Evolutionary conservation across 2,888 invertebrate species (phyloP).

Genomic region (Acheta domesticus): DNA sequence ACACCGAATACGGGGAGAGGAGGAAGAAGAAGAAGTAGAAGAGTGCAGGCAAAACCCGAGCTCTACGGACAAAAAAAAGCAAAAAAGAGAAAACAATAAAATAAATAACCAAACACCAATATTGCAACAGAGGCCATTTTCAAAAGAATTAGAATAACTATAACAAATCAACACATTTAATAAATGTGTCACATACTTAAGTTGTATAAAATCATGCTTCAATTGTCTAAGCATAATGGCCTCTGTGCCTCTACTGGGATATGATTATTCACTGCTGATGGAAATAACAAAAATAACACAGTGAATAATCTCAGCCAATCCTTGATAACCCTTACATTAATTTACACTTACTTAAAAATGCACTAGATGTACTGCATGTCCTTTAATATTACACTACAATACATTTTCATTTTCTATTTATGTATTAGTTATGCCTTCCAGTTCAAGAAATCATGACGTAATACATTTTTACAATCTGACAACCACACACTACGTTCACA

Average conservation of each 20-base stretch:
- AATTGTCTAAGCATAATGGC: neutral
- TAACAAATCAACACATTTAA: neutral
- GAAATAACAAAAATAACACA: neutral
- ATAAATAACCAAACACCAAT: constrained; percentile 24
- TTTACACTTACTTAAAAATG: no score
- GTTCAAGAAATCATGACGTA: no score
- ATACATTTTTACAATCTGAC: no score
- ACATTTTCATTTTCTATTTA: neutral
- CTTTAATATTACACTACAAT: no score
- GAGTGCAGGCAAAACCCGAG: constrained; percentile 36
- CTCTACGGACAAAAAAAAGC: constrained; percentile 35
- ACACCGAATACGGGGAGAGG: constrained; percentile 30
- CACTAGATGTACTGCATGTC: no score
- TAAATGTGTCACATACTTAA: no score
- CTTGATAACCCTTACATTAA: constrained; percentile 1
- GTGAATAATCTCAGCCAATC: constrained; percentile 12
- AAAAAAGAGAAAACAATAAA: constrained; percentile 30
- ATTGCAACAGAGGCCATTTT: constrained; percentile 20
- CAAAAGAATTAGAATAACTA: neutral
- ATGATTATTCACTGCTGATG: neutral
- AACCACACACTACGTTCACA: no score
- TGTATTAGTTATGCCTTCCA: no score
- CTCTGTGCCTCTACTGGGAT: neutral
- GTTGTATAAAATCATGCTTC: no score
- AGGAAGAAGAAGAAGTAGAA: constrained; percentile 32